phyloP scores from a whole-genome alignment of 2,113 vertebrate genomes.

The Eupsittula cactorum region DNA sequence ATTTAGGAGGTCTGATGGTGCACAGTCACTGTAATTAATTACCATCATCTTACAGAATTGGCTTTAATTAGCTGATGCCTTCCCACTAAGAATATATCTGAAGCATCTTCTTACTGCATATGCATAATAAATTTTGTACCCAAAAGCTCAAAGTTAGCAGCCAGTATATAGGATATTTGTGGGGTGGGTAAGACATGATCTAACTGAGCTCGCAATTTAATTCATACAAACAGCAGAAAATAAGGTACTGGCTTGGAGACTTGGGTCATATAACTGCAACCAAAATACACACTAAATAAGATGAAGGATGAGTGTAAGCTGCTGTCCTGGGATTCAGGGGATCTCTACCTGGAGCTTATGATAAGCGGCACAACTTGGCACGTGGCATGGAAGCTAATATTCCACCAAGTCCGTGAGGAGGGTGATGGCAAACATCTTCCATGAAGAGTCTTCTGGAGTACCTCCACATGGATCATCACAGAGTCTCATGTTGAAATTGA shows the following conservation, averaged over 20 bases:
- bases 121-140: background rate
- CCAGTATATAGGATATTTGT: background rate
- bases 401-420: background rate
- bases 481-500: background rate
- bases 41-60: background rate
- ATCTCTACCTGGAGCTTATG: background rate
- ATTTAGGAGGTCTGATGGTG: background rate
- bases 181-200: background rate
- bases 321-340: background rate
- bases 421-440: background rate
- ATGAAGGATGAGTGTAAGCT: background rate
- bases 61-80: constrained; percentile 10
- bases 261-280: background rate
- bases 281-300: background rate
- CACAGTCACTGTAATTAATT: constrained; percentile 20
- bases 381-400: background rate
- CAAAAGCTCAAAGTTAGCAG: background rate
- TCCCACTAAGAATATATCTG: background rate
- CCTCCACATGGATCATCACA: background rate
- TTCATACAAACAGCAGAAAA: background rate
- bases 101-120: background rate
- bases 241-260: background rate
- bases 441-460: background rate
- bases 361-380: background rate
- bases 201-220: background rate